Conservation (phyloP, 2,797 vertebrate genomes). For the Pangasius macronema region DNA sequence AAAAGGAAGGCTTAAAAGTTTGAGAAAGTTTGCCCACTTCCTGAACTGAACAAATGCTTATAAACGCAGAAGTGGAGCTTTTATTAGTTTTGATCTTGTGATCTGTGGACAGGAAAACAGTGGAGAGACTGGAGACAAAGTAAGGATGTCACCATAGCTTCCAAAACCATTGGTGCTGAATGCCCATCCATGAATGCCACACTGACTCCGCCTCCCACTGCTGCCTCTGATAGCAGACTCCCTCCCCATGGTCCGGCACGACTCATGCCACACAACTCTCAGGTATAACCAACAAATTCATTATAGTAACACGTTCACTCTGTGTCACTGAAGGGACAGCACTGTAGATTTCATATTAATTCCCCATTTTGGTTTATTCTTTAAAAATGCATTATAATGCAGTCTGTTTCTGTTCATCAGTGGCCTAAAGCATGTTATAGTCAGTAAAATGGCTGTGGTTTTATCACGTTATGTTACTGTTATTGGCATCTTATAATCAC, state of each 20-base stretch:
- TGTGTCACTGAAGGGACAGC: not conserved
- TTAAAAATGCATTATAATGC: not conserved
- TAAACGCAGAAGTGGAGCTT: not conserved
- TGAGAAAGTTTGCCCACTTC: not conserved
- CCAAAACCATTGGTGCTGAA: conserved; percentile 35
- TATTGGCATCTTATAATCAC: not conserved
- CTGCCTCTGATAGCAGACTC: conserved; percentile 49
- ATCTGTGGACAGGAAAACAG: conserved; percentile 45
- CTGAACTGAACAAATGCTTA: not conserved
- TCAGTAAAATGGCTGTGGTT: not conserved
- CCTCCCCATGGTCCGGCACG: conserved; percentile 12
- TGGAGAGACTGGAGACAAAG: conserved; percentile 52
- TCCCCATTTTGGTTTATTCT: not conserved
- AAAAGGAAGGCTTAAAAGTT: not conserved
- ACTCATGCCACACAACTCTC: conserved; percentile 37
- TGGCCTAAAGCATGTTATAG: not conserved
- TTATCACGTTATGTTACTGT: not conserved
- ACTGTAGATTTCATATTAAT: not conserved
- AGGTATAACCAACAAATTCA: conserved; percentile 53
- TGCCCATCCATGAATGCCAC: conserved; percentile 34
- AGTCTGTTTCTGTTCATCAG: not conserved
- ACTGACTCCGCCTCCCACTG: conserved; percentile 57
- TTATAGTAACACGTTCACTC: not conserved
- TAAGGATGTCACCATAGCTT: conserved; percentile 27
- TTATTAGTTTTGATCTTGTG: conserved; percentile 29